Conservation (phyloP, 2,888 invertebrate species). For the Fabriciana adippe region DNA sequence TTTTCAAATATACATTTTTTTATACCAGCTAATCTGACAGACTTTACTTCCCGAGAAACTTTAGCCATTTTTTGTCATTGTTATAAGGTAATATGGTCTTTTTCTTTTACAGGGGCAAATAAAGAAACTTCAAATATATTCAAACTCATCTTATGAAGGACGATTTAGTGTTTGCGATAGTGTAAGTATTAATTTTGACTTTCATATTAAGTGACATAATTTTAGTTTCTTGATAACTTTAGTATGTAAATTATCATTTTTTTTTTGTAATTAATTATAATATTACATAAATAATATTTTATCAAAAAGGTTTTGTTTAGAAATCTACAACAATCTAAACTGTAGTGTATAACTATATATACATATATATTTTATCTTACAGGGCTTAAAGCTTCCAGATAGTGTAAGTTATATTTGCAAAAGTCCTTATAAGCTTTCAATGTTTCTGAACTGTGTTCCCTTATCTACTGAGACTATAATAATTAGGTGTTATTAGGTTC, state of each 20-base stretch:
- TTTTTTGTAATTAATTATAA: neutral
- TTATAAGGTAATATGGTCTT: neutral
- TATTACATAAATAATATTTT: neutral
- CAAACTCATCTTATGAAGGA: neutral
- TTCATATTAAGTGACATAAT: neutral
- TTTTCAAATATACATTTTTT: too few relatives aligned
- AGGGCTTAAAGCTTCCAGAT: constrained; percentile 53
- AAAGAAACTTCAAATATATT: constrained; percentile 10
- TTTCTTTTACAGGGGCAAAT: constrained; percentile 15
- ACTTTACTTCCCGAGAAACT: neutral
- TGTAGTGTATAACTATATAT: constrained; percentile 1
- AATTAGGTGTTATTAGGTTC: too few relatives aligned
- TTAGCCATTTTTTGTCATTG: neutral
- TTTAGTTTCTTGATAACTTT: neutral
- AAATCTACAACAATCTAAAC: neutral
- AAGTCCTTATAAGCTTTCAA: constrained; percentile 28
- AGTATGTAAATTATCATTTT: neutral
- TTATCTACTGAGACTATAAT: neutral
- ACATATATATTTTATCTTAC: constrained; percentile 49
- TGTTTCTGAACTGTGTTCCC: constrained; percentile 5
- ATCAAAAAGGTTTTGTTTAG: too few relatives aligned
- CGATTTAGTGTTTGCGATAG: neutral
- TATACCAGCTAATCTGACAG: too few relatives aligned
- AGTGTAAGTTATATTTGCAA: constrained; percentile 57
- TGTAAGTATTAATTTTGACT: neutral